Conservation (phyloP, 2,113 vertebrate genomes). For the Atlantisia rogersi region DNA sequence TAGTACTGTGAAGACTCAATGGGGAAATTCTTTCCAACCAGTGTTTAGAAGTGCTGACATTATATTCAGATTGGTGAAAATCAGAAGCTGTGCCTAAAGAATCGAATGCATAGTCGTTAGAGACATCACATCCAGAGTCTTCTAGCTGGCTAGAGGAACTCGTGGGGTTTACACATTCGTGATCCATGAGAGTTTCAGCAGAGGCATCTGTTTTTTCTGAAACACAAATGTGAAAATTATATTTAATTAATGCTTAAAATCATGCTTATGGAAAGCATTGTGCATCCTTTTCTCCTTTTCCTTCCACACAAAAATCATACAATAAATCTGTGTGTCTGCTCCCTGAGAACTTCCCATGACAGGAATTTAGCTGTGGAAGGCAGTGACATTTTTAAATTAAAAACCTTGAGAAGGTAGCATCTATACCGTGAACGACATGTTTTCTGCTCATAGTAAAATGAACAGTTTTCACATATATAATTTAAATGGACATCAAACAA, state of each 20-base stretch:
- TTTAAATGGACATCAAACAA: neutral
- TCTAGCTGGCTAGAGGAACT: constrained; percentile 50
- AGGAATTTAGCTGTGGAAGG: neutral
- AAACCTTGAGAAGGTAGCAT: neutral
- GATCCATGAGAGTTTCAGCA: constrained; percentile 7
- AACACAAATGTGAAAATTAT: constrained; percentile 44
- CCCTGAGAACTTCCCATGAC: neutral
- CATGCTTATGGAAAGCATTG: neutral
- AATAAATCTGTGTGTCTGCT: neutral
- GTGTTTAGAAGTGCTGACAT: neutral
- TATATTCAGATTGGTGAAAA: neutral
- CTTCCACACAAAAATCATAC: neutral
- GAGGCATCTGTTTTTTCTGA: constrained; percentile 52
- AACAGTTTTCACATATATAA: neutral
- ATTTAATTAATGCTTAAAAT: neutral
- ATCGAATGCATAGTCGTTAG: constrained; percentile 60
- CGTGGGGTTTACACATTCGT: constrained; percentile 17
- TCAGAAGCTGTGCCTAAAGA: constrained; percentile 59
- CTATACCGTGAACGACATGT: neutral
- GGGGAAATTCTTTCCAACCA: constrained; percentile 23
- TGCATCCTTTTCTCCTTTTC: neutral
- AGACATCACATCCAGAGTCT: constrained; percentile 80
- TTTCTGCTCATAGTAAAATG: neutral
- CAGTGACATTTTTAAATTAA: neutral
- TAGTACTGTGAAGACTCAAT: neutral